Percentiles rank a stretch among this genome's conserved stretches.
Conservation (phyloP, 2,797 vertebrate genomes). For the Falco concolor region DNA sequence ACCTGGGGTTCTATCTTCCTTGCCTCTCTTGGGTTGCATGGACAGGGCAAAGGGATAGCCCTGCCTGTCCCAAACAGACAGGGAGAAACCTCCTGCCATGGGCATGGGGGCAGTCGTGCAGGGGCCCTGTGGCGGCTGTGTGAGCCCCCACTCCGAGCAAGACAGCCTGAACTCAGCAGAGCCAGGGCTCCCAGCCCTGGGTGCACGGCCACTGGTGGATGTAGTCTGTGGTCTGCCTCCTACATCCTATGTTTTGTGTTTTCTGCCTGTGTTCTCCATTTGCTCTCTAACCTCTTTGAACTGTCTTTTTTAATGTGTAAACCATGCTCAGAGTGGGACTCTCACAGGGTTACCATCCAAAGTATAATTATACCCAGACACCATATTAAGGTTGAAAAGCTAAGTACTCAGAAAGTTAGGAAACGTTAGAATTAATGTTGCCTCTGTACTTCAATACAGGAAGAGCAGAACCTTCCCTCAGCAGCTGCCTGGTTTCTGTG, state of each 20-base stretch:
- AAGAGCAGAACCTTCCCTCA: not conserved
- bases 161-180: not conserved
- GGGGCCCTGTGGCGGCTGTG: not conserved
- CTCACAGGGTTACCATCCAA: not conserved
- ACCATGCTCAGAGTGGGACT: not conserved
- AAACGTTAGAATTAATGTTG: not conserved
- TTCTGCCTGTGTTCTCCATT: not conserved
- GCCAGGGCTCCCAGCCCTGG: not conserved
- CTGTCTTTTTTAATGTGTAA: not conserved
- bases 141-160: not conserved
- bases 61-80: not conserved
- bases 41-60: rapidly evolving
- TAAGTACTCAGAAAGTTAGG: not conserved
- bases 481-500: not conserved
- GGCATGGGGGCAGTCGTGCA: rapidly evolving
- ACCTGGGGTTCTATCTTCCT: not conserved
- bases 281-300: not conserved
- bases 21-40: not conserved
- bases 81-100: not conserved
- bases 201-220: not conserved
- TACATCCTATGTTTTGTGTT: not conserved
- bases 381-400: not conserved
- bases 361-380: not conserved
- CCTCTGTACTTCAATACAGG: not conserved
- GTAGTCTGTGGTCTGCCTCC: not conserved